These are phyloP conservation scores for Galagoides demidoff DNA, from an alignment of 2,797 vertebrate genomes.

Conservation along the genomic window DNA sequence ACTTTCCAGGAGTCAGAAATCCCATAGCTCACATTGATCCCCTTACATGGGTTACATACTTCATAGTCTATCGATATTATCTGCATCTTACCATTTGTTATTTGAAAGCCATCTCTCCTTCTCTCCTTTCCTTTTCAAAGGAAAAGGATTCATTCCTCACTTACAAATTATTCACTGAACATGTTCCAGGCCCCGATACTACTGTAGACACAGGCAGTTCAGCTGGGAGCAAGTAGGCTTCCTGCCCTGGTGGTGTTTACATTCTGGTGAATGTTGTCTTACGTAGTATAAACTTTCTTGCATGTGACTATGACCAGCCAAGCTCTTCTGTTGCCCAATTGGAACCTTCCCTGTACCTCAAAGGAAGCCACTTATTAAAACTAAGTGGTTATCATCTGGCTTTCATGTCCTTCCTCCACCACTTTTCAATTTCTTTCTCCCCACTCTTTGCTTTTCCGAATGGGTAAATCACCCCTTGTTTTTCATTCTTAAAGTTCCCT, in stretches of 20 bases:
- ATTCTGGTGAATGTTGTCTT: not conserved
- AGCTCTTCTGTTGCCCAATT: not conserved
- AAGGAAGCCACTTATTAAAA: not conserved
- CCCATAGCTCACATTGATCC: not conserved
- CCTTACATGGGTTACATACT: not conserved
- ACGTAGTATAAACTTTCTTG: not conserved
- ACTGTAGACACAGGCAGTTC: not conserved
- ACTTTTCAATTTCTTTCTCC: not conserved
- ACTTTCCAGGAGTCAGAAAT: not conserved
- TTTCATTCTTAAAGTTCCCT: not conserved
- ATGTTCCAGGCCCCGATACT: not conserved
- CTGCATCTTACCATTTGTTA: not conserved
- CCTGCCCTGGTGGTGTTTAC: not conserved
- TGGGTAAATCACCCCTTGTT: not conserved
- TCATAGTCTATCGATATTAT: not conserved
- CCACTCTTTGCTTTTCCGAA: not conserved
- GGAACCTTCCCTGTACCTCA: not conserved
- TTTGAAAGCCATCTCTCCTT: not conserved
- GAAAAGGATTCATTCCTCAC: not conserved
- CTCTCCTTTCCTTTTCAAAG: slow-evolving; percentile 31
- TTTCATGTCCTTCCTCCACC: not conserved
- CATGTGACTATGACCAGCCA: not conserved
- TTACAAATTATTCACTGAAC: slow-evolving; percentile 6
- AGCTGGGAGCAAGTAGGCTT: not conserved
- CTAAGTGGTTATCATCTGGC: not conserved